Conservation (phyloP, 2,888 invertebrate genomes). For the Caenorhabditis sp. region DNA sequence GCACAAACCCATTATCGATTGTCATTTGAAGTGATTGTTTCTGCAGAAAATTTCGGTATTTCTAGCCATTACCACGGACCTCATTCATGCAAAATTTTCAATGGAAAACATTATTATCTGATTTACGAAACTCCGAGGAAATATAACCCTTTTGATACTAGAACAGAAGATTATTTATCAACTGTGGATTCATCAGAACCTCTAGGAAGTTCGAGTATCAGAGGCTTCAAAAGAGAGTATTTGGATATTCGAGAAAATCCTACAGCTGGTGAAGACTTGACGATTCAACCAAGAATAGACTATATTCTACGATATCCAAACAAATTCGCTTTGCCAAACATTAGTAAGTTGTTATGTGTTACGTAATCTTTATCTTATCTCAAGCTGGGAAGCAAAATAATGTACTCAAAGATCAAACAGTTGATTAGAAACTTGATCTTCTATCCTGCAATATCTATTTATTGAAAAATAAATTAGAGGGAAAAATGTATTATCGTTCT, state of each 20-base stretch:
- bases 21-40: constrained; percentile 33
- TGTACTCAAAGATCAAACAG: too few species aligned
- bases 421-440: too few species aligned
- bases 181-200: constrained; percentile 44
- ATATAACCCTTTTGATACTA: constrained; percentile 39
- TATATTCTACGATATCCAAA: constrained; percentile 31
- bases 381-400: background rate
- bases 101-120: constrained; percentile 18
- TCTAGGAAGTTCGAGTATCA: constrained; percentile 34
- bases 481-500: background rate
- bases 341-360: constrained; percentile 20
- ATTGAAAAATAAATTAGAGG: background rate
- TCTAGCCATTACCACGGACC: constrained; percentile 40
- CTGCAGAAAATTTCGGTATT: constrained; percentile 31
- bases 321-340: constrained; percentile 35
- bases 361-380: background rate
- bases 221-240: constrained; percentile 38
- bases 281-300: constrained; percentile 36
- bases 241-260: constrained; percentile 39
- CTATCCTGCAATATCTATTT: constrained; percentile 1
- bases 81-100: constrained; percentile 24
- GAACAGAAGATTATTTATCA: constrained; percentile 34
- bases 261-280: constrained; percentile 42
- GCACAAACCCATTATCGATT: constrained; percentile 27
- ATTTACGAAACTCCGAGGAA: constrained; percentile 30